A percentile compares a stretch with the other conserved stretches of the same genome.
Conservation (phyloP, 2,113 vertebrate genomes). For the Xiphorhynchus elegans region DNA sequence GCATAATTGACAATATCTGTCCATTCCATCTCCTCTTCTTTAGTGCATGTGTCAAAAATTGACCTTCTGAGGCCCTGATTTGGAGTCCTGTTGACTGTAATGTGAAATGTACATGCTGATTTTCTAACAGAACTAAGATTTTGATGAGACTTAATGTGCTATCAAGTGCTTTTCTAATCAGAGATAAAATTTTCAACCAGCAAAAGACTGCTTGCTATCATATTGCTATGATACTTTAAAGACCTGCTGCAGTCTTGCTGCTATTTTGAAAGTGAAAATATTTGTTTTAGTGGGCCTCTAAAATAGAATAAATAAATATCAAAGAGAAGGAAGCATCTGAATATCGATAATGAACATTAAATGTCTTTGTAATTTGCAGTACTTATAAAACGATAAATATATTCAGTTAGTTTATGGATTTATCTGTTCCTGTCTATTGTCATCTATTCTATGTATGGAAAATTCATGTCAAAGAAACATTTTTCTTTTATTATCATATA, state of each 20-base stretch:
- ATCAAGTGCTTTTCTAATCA: neutral
- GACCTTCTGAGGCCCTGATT: neutral
- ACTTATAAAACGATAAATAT: neutral
- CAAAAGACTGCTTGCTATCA: neutral
- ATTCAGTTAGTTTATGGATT: neutral
- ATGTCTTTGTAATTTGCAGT: neutral
- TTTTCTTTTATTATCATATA: neutral
- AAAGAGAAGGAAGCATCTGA: neutral
- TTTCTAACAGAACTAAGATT: neutral
- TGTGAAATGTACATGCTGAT: neutral
- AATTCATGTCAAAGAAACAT: neutral
- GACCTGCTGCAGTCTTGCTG: neutral
- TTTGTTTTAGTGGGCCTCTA: neutral
- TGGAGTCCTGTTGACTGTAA: neutral
- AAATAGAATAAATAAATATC: neutral
- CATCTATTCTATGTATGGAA: neutral
- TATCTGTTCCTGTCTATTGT: neutral
- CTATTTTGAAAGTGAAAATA: neutral
- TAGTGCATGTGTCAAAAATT: neutral
- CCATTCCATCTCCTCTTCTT: neutral
- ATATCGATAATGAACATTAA: neutral
- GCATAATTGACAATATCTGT: neutral
- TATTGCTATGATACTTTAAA: neutral
- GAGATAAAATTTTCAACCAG: neutral
- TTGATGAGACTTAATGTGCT: neutral